These are phyloP conservation scores for Gobio gobio DNA, from an alignment of 2,113 vertebrate species.

Conservation along the genomic window DNA sequence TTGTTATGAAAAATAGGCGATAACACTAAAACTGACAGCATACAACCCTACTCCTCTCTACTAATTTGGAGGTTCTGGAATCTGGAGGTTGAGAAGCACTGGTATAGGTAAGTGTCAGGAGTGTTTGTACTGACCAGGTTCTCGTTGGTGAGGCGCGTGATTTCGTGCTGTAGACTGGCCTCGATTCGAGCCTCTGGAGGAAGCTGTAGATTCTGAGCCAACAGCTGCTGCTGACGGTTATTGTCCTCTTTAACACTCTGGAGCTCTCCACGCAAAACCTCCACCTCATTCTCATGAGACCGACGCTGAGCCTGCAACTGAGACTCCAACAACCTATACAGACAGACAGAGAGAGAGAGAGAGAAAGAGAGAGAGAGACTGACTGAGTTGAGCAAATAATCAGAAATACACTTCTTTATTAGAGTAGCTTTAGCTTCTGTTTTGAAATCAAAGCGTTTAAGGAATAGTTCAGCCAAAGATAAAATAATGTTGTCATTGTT, in stretches of 20 bases:
- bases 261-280: conserved; percentile 88
- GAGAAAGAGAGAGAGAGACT: neutral
- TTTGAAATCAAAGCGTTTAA: neutral
- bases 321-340: conserved; percentile 87
- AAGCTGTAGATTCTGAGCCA: conserved; percentile 96
- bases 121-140: conserved; percentile 85
- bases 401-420: neutral
- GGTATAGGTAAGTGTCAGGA: neutral
- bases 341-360: neutral
- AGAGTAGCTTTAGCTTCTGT: neutral
- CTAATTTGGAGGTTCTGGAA: neutral
- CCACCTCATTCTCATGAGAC: conserved; percentile 88
- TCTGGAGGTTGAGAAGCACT: neutral
- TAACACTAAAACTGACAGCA: neutral
- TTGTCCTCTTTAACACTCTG: conserved; percentile 96
- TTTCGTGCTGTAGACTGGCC: conserved; percentile 97
- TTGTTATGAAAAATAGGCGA: neutral
- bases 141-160: conserved; percentile 96
- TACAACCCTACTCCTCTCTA: neutral
- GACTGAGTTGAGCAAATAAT: neutral
- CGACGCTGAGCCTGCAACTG: conserved; percentile 93
- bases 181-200: conserved; percentile 96
- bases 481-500: neutral
- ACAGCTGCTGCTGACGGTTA: conserved; percentile 95
- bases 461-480: neutral